A percentile compares a stretch with the other conserved stretches of the same genome.
Conservation (phyloP, 92 coral and sea anemone species). For the Muricea muricata region DNA sequence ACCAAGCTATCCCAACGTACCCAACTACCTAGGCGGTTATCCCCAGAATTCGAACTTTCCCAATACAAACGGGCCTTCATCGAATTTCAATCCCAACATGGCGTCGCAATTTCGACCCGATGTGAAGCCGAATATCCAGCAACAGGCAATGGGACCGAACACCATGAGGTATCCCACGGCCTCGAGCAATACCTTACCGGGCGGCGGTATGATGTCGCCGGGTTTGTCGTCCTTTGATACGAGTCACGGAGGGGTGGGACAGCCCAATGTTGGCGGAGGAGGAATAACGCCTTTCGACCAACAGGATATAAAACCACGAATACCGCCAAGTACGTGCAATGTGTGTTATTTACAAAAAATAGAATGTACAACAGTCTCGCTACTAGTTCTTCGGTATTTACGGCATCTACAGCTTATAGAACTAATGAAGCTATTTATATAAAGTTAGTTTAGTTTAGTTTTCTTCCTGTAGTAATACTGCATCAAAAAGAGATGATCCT, state of each 20-base stretch:
- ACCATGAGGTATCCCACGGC: conserved; percentile 30
- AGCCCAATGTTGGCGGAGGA: not conserved
- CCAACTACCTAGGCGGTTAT: not conserved
- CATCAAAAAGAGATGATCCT: not conserved
- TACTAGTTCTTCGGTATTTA: too few species aligned
- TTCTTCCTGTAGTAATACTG: not conserved
- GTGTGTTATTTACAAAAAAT: too few species aligned
- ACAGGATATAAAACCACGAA: conserved; percentile 36
- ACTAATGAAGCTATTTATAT: too few species aligned
- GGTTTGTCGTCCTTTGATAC: not conserved
- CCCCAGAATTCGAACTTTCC: conserved; percentile 30
- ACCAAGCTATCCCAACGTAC: conserved; percentile 31
- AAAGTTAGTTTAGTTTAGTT: too few species aligned
- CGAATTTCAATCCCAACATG: not conserved
- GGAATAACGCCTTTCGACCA: not conserved
- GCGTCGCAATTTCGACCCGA: conserved; percentile 10
- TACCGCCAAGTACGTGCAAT: conserved; percentile 33
- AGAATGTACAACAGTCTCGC: not conserved
- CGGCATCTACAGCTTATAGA: too few species aligned
- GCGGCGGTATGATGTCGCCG: conserved; percentile 44
- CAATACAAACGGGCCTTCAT: not conserved
- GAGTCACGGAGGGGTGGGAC: not conserved
- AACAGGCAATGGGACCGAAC: not conserved
- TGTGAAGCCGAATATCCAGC: not conserved
- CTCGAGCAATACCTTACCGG: not conserved